Conservation (phyloP, 2,888 invertebrate species). For the Didymodactylos carnosus region DNA sequence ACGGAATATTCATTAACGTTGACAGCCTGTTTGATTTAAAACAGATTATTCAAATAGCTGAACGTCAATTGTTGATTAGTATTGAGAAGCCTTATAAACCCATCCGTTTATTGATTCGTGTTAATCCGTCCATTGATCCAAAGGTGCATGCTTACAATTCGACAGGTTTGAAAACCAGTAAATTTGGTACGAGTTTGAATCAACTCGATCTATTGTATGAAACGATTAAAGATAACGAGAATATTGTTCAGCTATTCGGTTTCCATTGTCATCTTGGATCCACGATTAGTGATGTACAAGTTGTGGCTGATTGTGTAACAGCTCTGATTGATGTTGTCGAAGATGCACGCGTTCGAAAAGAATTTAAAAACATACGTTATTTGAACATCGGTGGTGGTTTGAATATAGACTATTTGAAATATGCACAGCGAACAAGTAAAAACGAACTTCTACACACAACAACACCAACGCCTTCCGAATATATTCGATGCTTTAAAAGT, state of each 20-base stretch:
- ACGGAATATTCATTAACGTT: slow-evolving; percentile 30
- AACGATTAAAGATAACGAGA: slow-evolving; percentile 16
- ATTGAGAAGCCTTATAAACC: slow-evolving; percentile 27
- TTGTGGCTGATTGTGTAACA: slow-evolving; percentile 22
- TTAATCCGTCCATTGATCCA: slow-evolving; percentile 16
- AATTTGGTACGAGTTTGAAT: slow-evolving; percentile 29
- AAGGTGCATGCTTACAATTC: slow-evolving; percentile 29
- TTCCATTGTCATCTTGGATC: slow-evolving; percentile 34
- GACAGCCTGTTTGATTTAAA: slow-evolving; percentile 33
- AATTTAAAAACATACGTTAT: slow-evolving; percentile 19
- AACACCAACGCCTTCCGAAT: slow-evolving; percentile 20
- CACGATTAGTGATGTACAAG: slow-evolving; percentile 21
- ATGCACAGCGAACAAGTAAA: slow-evolving; percentile 16
- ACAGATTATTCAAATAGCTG: slow-evolving; percentile 23
- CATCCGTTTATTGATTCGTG: slow-evolving; percentile 26
- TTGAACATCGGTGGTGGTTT: slow-evolving; percentile 35
- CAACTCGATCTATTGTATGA: slow-evolving; percentile 22
- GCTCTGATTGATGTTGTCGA: slow-evolving; percentile 20
- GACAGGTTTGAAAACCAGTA: slow-evolving; percentile 26
- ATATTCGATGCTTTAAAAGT: slow-evolving; percentile 19
- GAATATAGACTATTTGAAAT: slow-evolving; percentile 26
- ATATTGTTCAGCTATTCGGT: slow-evolving; percentile 25
- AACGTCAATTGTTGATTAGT: slow-evolving; percentile 17
- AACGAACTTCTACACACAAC: background rate
- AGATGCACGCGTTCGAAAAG: slow-evolving; percentile 17